Conservation (phyloP, 2,797 vertebrate genomes). For the Okamejei kenojei region DNA sequence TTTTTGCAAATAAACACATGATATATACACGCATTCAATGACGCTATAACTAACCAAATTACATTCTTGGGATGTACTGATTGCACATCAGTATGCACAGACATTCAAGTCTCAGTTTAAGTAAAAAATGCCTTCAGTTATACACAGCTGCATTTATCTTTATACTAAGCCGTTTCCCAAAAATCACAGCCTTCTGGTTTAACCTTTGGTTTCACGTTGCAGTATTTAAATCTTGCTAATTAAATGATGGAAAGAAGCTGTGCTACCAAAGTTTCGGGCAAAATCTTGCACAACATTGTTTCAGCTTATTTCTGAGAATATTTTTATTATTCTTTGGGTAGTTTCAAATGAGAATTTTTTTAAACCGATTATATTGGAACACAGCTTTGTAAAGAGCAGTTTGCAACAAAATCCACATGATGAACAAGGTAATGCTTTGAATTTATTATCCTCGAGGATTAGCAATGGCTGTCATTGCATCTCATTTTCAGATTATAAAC, state of each 20-base stretch:
- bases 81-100: not conserved
- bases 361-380: not conserved
- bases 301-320: not conserved
- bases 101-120: not conserved
- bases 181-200: not conserved
- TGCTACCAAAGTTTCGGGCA: not conserved
- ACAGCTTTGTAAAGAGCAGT: not conserved
- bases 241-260: not conserved
- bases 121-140: not conserved
- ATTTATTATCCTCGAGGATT: not conserved
- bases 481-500: not conserved
- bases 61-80: not conserved
- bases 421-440: not conserved
- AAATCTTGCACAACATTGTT: not conserved
- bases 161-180: not conserved
- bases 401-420: not conserved
- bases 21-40: not conserved
- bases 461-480: not conserved
- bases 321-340: not conserved
- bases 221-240: not conserved
- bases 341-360: not conserved
- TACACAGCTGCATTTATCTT: not conserved
- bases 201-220: too few species aligned
- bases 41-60: not conserved
- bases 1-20: not conserved